Base-by-base conservation (phyloP, 2,888 invertebrate species). In the Thera britannica region DNA sequence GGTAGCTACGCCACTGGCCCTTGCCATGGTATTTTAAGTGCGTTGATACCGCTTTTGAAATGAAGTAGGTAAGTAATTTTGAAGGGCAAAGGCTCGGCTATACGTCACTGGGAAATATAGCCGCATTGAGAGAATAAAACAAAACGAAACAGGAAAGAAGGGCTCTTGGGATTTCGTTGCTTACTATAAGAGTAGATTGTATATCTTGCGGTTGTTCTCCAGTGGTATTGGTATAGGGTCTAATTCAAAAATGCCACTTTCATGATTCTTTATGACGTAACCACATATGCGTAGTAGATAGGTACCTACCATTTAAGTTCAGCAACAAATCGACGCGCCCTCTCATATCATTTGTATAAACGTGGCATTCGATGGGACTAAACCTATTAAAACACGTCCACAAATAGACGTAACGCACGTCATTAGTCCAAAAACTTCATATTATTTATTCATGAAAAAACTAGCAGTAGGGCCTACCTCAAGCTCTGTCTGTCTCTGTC, bases 391-490 rank as follows among this genome's bases (percentile, higher is more conserved):
- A 23, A 23, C 23, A 23, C 23, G 23, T 23, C 23, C 23, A 23
- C 23, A 23, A 23, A 23, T 23, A 23, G 23, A 23, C 23, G 23
- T 23, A 23, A 23, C 23, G 23, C 23, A 23, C 23, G 23, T 23
- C 23, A 23, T 23, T 23, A 23, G 23, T 23, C 23, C 23, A 23
- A 23, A 23, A 23, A 23, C 23, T 23, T 23, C 23, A 23, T 23
- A 23, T 23, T 23, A 44, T 56, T 57, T 51, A 58, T 64, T 64
- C 49, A 63, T 63, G 36, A 64, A 51, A 58, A 64, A 55, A 6
- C 51, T 49, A 55, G 48, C 46, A 59, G 41, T 23, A 23, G 23
- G 23, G 23, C 23, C 23, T 23, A 23, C 23, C 23, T 23, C 23
- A 23, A 23, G 23, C 23, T 23, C 23, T 23, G 23, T 23, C 23